Evolutionary conservation across 64 coral and sea anemone species (phyloP).

Genomic region (Pocillopora damicornis): DNA sequence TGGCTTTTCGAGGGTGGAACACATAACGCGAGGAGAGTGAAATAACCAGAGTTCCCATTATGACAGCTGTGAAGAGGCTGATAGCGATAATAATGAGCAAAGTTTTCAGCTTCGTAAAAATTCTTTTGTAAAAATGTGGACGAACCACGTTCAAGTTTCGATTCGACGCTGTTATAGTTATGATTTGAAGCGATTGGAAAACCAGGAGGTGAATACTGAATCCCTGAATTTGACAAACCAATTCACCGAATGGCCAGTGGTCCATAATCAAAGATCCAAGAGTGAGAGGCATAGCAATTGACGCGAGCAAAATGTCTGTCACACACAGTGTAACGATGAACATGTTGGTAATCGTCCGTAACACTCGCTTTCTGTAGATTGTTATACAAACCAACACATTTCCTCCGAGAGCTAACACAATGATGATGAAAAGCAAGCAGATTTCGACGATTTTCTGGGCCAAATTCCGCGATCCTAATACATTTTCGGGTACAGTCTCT

Average conservation of each 20-base stretch:
- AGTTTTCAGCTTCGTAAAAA: constrained; percentile 67
- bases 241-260: constrained; percentile 53
- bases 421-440: constrained; percentile 26
- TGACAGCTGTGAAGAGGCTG: constrained; percentile 27
- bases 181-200: constrained; percentile 78
- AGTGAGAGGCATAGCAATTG: constrained; percentile 59
- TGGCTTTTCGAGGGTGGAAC: constrained; percentile 82
- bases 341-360: constrained; percentile 69
- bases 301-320: constrained; percentile 59
- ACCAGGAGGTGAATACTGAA: constrained; percentile 59
- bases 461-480: constrained; percentile 7
- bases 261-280: constrained; percentile 18
- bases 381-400: constrained; percentile 68
- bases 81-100: constrained; percentile 55
- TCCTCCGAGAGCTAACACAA: constrained; percentile 41
- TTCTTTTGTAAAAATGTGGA: constrained; percentile 51
- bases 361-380: constrained; percentile 56
- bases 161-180: constrained; percentile 76
- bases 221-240: constrained; percentile 79
- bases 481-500: constrained; percentile 21
- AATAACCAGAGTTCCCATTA: constrained; percentile 54
- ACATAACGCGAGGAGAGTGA: constrained; percentile 35
- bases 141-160: constrained; percentile 76
- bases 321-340: constrained; percentile 68
- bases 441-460: constrained; percentile 42